phyloP scores from a whole-genome alignment of 2,113 vertebrate species.

The Cyanoramphus novaezelandiae region DNA sequence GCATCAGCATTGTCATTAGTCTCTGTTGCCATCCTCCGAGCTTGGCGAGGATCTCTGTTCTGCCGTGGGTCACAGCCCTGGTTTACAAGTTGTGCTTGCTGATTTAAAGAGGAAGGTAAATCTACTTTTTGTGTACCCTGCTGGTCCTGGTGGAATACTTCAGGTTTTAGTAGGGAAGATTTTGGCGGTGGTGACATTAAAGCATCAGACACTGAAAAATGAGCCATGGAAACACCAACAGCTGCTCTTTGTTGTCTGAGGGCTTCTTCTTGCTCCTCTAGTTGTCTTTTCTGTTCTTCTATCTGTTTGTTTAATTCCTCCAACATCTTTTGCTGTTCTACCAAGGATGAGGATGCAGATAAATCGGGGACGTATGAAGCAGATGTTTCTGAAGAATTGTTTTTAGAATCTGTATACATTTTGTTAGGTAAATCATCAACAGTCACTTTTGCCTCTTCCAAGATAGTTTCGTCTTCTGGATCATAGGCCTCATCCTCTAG shows the following conservation, averaged over 20 bases:
- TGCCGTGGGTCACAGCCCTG: slow-evolving; percentile 84
- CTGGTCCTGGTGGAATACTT: slow-evolving; percentile 82
- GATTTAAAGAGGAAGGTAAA: slow-evolving; percentile 50
- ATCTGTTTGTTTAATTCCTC: slow-evolving; percentile 96
- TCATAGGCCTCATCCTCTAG: slow-evolving; percentile 91
- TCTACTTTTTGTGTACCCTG: slow-evolving; percentile 75
- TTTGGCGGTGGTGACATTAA: slow-evolving; percentile 90
- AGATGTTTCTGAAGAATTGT: background rate
- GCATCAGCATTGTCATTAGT: slow-evolving; percentile 19
- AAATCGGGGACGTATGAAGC: background rate
- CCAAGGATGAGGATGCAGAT: slow-evolving; percentile 75
- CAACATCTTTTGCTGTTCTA: slow-evolving; percentile 92
- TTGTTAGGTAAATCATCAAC: slow-evolving; percentile 76
- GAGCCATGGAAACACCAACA: slow-evolving; percentile 93
- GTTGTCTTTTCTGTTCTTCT: slow-evolving; percentile 91
- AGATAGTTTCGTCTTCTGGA: slow-evolving; percentile 93
- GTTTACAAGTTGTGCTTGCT: slow-evolving; percentile 73
- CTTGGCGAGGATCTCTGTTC: slow-evolving; percentile 87
- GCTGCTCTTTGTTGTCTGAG: slow-evolving; percentile 91
- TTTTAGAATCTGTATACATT: slow-evolving; percentile 63
- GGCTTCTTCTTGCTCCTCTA: slow-evolving; percentile 93
- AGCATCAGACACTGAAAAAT: slow-evolving; percentile 93
- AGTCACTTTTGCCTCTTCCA: slow-evolving; percentile 86
- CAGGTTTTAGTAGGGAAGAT: slow-evolving; percentile 72
- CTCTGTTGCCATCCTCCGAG: slow-evolving; percentile 71